A percentile compares a stretch with the other conserved stretches of the same genome.
Conservation (phyloP, 2,888 invertebrate genomes). For the Erebia ligea region DNA sequence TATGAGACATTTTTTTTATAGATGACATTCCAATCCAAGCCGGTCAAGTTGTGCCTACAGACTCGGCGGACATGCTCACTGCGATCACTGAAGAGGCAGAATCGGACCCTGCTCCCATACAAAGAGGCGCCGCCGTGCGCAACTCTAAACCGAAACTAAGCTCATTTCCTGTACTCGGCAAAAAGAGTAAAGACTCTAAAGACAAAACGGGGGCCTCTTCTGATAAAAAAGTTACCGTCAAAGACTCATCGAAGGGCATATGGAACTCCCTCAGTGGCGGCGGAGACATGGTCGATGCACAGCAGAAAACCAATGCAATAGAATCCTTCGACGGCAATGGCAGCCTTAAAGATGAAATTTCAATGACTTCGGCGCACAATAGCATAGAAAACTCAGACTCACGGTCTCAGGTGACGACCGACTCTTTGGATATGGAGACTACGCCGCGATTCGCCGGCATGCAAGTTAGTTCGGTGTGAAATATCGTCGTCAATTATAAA, state of each 20-base stretch:
- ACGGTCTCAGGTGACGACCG: conserved; percentile 78
- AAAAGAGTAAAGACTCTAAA: conserved; percentile 83
- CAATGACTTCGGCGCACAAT: conserved; percentile 67
- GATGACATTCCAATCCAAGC: conserved; percentile 95
- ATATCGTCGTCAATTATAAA: background rate
- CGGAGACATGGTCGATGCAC: conserved; percentile 75
- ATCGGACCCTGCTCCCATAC: conserved; percentile 76
- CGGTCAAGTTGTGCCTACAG: conserved; percentile 84
- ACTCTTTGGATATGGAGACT: conserved; percentile 77
- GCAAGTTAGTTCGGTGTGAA: conserved; percentile 85
- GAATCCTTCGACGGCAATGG: conserved; percentile 72
- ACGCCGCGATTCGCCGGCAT: conserved; percentile 80
- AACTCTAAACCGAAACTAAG: conserved; percentile 85
- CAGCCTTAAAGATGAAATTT: conserved; percentile 77
- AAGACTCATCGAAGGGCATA: conserved; percentile 76
- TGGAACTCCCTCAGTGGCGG: conserved; percentile 75
- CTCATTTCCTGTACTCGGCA: conserved; percentile 85
- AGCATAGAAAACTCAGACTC: conserved; percentile 74
- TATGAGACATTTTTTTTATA: conserved; percentile 51
- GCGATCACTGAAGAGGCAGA: conserved; percentile 88
- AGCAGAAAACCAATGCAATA: conserved; percentile 67
- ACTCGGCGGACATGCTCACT: conserved; percentile 83
- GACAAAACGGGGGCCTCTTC: conserved; percentile 64
- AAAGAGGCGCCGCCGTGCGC: conserved; percentile 77
- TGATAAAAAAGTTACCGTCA: conserved; percentile 75